These are phyloP conservation scores for Drosophila ercepeae DNA, from an alignment of 1,140 invertebrate genomes.

Conservation along the genomic window DNA sequence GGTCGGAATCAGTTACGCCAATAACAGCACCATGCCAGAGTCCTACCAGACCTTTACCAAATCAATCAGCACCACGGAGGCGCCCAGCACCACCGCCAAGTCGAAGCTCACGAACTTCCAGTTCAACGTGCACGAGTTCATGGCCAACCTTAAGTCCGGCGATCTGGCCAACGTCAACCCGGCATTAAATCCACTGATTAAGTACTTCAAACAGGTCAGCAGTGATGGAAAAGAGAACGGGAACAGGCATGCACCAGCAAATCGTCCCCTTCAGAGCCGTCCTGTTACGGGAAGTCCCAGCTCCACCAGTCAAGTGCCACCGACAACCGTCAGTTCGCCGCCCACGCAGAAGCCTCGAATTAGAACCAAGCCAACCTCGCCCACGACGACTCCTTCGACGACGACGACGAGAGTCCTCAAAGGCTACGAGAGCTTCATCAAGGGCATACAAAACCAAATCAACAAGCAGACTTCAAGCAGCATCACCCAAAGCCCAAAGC, in stretches of 20 bases:
- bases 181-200: slow-evolving; percentile 68
- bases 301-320: slow-evolving; percentile 1
- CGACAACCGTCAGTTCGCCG: background rate
- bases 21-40: slow-evolving; percentile 59
- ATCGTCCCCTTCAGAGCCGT: too few species aligned
- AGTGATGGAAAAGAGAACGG: slow-evolving; percentile 26
- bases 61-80: slow-evolving; percentile 38
- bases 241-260: slow-evolving; percentile 53
- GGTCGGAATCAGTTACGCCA: slow-evolving; percentile 59
- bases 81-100: slow-evolving; percentile 22
- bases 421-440: slow-evolving; percentile 73
- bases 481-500: slow-evolving; percentile 4
- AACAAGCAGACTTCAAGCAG: slow-evolving; percentile 29
- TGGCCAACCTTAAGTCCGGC: slow-evolving; percentile 67
- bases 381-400: slow-evolving; percentile 17
- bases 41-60: slow-evolving; percentile 73
- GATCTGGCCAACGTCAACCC: slow-evolving; percentile 72
- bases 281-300: too few species aligned
- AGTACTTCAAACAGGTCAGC: slow-evolving; percentile 74
- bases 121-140: slow-evolving; percentile 77
- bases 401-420: slow-evolving; percentile 41
- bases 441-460: slow-evolving; percentile 63
- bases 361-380: slow-evolving; percentile 20
- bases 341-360: slow-evolving; percentile 8
- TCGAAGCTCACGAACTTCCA: slow-evolving; percentile 55